A percentile compares a stretch with the other conserved stretches of the same genome.
These are phyloP conservation scores for Esox masquinongy DNA, from an alignment of 2,797 vertebrate genomes.

Conservation along the genomic window DNA sequence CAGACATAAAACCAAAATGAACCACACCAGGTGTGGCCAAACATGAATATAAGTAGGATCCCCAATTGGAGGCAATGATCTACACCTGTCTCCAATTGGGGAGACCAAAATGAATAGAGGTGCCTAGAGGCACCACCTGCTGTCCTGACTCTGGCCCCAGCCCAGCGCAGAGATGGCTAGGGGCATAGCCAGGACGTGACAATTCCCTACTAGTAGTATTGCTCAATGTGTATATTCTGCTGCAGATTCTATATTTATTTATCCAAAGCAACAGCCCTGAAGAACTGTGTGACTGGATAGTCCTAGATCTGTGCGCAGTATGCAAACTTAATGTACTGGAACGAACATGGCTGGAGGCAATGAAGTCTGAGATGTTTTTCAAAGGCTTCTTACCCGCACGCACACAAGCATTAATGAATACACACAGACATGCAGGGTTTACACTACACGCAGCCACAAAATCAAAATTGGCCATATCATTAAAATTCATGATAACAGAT, in stretches of 20 bases:
- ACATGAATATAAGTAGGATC: too few species aligned
- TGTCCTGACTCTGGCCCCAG: too few species aligned
- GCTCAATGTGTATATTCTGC: constrained; percentile 28
- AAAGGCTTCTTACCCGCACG: constrained; percentile 12
- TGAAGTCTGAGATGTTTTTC: constrained; percentile 30
- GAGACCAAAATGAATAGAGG: too few species aligned
- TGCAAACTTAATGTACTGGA: constrained; percentile 46
- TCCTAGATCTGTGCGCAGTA: constrained; percentile 35
- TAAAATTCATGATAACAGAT: too few species aligned
- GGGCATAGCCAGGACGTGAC: too few species aligned
- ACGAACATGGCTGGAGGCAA: constrained; percentile 46
- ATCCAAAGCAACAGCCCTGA: constrained; percentile 24
- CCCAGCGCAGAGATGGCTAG: too few species aligned
- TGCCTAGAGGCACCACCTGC: too few species aligned
- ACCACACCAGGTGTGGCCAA: too few species aligned
- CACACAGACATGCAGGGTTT: not conserved
- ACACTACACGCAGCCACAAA: not conserved
- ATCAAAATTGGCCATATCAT: too few species aligned
- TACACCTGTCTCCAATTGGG: too few species aligned
- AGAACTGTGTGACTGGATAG: constrained; percentile 29
- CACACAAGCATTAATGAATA: not conserved
- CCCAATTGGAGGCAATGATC: too few species aligned
- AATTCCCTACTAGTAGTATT: constrained; percentile 34
- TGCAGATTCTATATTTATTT: constrained; percentile 34
- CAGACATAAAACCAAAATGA: too few species aligned